Evolutionary conservation across 2,797 vertebrate genomes (phyloP).

Genomic region (Crossoptilon crossoptilon): DNA sequence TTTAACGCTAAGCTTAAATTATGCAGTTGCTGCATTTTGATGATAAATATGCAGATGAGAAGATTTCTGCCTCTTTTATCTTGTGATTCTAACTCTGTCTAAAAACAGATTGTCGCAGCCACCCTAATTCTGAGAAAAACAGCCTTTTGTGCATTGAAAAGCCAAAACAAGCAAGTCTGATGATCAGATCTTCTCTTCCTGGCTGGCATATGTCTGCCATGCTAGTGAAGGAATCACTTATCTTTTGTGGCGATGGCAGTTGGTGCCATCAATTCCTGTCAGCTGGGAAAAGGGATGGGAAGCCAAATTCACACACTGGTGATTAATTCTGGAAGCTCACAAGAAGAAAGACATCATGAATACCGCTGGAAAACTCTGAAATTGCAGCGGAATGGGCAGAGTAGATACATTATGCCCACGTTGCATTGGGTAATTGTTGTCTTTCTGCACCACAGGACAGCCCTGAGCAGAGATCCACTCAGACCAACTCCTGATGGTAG

Average conservation of each 20-base stretch:
- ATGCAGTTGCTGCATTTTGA: constrained; percentile 79
- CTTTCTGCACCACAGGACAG: background rate
- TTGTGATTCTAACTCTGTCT: constrained; percentile 69
- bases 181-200: constrained; percentile 61
- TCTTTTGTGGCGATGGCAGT: constrained; percentile 44
- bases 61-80: constrained; percentile 66
- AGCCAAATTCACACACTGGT: constrained; percentile 41
- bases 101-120: constrained; percentile 76
- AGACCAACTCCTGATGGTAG: background rate
- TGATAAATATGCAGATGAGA: constrained; percentile 77
- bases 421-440: background rate
- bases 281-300: constrained; percentile 44
- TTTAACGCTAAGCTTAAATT: constrained; percentile 80
- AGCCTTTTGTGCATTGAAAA: constrained; percentile 71
- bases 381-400: background rate
- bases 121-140: constrained; percentile 74
- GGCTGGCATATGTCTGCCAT: constrained; percentile 64
- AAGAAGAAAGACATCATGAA: background rate
- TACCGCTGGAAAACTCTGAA: constrained; percentile 30
- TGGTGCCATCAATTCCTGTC: constrained; percentile 68
- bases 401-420: background rate
- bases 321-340: constrained; percentile 54
- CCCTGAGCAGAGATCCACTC: background rate
- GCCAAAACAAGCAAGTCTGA: constrained; percentile 66
- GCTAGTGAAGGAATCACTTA: constrained; percentile 67